phyloP scores from a whole-genome alignment of 1,140 invertebrate genomes.

The Drosophila athabasca region DNA sequence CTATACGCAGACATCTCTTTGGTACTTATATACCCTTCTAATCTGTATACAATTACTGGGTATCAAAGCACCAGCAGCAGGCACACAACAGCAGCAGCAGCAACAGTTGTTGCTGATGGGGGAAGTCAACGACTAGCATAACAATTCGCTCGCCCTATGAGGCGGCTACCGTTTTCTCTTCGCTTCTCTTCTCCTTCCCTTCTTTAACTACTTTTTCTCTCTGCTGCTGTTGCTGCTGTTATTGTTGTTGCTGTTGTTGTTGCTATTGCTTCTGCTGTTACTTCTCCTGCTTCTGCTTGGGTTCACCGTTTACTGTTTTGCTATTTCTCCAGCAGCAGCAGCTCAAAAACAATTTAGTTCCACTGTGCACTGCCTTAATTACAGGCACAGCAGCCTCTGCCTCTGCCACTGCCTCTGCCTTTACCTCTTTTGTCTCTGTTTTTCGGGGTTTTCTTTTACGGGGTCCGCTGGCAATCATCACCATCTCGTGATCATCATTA shows the following conservation, averaged over 20 bases:
- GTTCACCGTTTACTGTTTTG: constrained; percentile 44
- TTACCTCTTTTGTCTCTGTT: constrained; percentile 30
- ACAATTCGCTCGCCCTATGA: constrained; percentile 81
- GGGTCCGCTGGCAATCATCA: constrained; percentile 40
- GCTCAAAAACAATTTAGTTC: constrained; percentile 69
- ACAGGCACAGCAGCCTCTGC: constrained; percentile 25
- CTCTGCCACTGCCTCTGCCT: not conserved
- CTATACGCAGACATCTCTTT: no score
- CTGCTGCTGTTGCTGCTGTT: constrained; percentile 1
- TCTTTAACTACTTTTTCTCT: constrained; percentile 10
- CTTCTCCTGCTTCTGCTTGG: not conserved
- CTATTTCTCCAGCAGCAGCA: constrained; percentile 30
- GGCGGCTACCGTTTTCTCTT: constrained; percentile 69
- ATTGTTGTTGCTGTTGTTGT: not conserved
- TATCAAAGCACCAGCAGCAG: constrained; percentile 7
- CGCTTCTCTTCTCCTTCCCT: constrained; percentile 25
- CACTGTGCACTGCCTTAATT: constrained; percentile 60
- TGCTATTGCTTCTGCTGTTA: not conserved
- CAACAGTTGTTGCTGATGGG: constrained; percentile 48
- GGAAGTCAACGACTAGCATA: constrained; percentile 75
- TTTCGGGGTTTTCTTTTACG: constrained; percentile 58
- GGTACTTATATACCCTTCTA: not conserved
- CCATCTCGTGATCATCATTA: constrained; percentile 25
- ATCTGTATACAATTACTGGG: not conserved
- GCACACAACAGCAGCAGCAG: not conserved